Evolutionary conservation across 2,888 invertebrate genomes (phyloP), one percentile per base, ranked within the genome.

Genomic region (Eupeodes luniger): DNA sequence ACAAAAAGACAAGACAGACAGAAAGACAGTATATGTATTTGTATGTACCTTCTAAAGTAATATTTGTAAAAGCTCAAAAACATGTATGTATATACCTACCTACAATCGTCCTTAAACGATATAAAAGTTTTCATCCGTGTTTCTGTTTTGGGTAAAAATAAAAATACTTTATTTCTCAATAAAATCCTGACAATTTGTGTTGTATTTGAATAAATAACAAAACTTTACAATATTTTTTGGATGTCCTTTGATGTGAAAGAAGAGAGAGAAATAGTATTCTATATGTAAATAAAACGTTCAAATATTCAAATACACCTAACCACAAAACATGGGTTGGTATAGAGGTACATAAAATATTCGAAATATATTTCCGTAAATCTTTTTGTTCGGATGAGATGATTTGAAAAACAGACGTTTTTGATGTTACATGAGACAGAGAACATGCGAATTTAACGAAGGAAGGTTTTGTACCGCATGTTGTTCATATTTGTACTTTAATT

Each of bases 171-270:
- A 36, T 36, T 61, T 9, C 27, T 3, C n/a, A 36, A 62, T 16
- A 40, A 62, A 62, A 40, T 40, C 5, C n/a, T 16, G 62, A 62
- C 49, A 62, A 62, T 49, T 74, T 62, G 16, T 75, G 36, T 75
- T 75, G 74, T 16, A 62, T 51, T 66, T 74, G 80, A 81, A 81
- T 75, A 75, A 66, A 7, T 14, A 4, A 5, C 16, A 40, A 40
- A 10, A 40, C 10, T 27, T 27, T 27, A 62, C 40, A n/a, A 12
- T 3, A 14, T n/a, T 40, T 40, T 16, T 1, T 40, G 16, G 10
- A 36, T 62, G 40, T 16, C 40, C 40, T 62, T 62, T 62, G n/a
- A 40, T 40, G 40, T 62, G 5, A 40, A 5, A 62, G 62, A 2
- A 61, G 14, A 9, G 14, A 34, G 14, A 4, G 6, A 14, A 6